These are phyloP conservation scores for Chloroceryle inda DNA, from an alignment of 2,797 vertebrate genomes.

Conservation along the genomic window DNA sequence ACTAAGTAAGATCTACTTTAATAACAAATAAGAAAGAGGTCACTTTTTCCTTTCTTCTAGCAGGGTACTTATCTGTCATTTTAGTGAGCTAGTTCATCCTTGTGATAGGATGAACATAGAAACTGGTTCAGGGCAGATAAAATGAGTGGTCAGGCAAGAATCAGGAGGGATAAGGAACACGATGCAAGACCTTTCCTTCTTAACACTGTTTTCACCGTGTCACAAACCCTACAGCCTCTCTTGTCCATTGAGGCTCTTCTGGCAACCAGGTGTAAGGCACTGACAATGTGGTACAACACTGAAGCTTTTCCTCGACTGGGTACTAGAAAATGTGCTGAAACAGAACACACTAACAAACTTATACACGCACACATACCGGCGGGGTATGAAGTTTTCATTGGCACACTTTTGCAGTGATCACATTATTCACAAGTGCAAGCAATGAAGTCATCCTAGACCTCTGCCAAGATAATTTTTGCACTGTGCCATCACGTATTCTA, in stretches of 20 bases:
- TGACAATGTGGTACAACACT: neutral
- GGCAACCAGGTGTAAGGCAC: neutral
- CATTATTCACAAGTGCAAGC: slow-evolving; percentile 45
- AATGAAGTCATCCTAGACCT: slow-evolving; percentile 31
- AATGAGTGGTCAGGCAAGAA: neutral
- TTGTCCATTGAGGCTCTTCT: neutral
- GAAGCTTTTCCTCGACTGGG: neutral
- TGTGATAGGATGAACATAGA: neutral
- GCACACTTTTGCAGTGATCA: slow-evolving; percentile 28
- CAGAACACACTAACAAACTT: neutral
- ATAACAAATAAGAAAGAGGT: neutral
- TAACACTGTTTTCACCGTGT: neutral
- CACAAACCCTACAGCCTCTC: neutral
- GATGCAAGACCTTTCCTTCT: neutral
- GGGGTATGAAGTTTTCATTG: slow-evolving; percentile 51
- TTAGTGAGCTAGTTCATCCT: neutral
- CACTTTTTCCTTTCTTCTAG: neutral
- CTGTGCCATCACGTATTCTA: neutral
- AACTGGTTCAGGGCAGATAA: neutral
- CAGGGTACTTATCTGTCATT: neutral
- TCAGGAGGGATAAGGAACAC: neutral
- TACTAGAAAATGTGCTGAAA: neutral
- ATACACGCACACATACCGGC: neutral
- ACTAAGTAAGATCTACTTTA: neutral
- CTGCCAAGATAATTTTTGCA: slow-evolving; percentile 49